Evolutionary conservation across 2,888 invertebrate species (phyloP).

Genomic region (Rhagonycha fulva): DNA sequence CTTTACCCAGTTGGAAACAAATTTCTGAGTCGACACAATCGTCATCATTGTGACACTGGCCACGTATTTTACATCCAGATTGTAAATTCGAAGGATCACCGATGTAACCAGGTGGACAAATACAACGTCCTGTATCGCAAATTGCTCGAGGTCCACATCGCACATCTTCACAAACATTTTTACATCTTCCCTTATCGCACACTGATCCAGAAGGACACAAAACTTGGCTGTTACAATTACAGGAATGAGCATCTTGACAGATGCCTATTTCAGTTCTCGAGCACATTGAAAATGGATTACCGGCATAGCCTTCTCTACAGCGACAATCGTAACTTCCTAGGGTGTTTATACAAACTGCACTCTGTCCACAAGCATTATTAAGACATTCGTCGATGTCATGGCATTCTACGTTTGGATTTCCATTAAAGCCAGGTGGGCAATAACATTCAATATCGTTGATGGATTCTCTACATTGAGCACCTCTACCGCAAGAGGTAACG

Average conservation of each 20-base stretch:
- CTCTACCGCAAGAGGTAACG: slow-evolving; percentile 73
- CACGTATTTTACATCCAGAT: slow-evolving; percentile 73
- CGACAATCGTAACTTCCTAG: slow-evolving; percentile 88
- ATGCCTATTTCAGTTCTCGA: slow-evolving; percentile 70
- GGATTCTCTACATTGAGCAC: slow-evolving; percentile 80
- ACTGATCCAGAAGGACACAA: slow-evolving; percentile 78
- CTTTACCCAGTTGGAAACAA: slow-evolving; percentile 83
- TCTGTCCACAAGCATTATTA: slow-evolving; percentile 76
- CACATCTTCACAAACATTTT: slow-evolving; percentile 75
- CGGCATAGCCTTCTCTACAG: slow-evolving; percentile 81
- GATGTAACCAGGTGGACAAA: slow-evolving; percentile 76
- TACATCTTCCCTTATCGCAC: slow-evolving; percentile 75
- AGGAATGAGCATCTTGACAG: slow-evolving; percentile 71
- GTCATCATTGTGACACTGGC: slow-evolving; percentile 79
- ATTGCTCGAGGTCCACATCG: slow-evolving; percentile 81
- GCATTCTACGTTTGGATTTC: slow-evolving; percentile 87
- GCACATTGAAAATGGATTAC: slow-evolving; percentile 87
- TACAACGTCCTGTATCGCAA: slow-evolving; percentile 79
- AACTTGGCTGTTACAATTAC: slow-evolving; percentile 70
- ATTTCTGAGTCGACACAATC: slow-evolving; percentile 85
- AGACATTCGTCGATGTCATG: slow-evolving; percentile 83
- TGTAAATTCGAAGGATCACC: slow-evolving; percentile 75
- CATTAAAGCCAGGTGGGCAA: slow-evolving; percentile 81
- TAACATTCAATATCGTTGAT: slow-evolving; percentile 77
- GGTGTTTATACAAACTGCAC: slow-evolving; percentile 89